Evolutionary conservation across 2,888 invertebrate genomes (phyloP).

Genomic region (Metacarcinus magister): DNA sequence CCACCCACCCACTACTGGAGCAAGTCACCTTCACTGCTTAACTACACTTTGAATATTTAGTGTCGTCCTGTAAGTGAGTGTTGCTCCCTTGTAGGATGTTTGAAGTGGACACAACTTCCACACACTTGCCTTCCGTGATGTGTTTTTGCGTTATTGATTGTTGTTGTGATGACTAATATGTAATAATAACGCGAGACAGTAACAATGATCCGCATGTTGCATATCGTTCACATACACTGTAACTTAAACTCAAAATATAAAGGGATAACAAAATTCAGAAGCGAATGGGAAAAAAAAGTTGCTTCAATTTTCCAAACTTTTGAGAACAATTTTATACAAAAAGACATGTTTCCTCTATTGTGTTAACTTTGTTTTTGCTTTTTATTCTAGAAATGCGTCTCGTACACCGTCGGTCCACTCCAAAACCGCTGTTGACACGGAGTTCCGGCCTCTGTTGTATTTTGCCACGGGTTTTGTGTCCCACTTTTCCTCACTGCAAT

Average conservation of each 20-base stretch:
- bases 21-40: too few species aligned
- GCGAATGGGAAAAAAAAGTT: not conserved
- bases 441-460: not conserved
- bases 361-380: constrained; percentile 11
- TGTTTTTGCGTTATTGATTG: too few species aligned
- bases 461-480: not conserved
- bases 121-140: too few species aligned
- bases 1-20: too few species aligned
- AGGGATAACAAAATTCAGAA: not conserved
- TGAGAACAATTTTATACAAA: not conserved
- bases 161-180: too few species aligned
- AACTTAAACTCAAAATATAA: not conserved
- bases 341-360: not conserved
- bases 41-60: too few species aligned
- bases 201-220: too few species aligned
- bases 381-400: not conserved
- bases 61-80: too few species aligned
- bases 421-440: constrained; percentile 17
- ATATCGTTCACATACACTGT: not conserved
- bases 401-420: not conserved
- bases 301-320: not conserved
- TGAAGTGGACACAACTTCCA: too few species aligned
- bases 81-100: too few species aligned
- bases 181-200: too few species aligned
- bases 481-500: not conserved